phyloP scores from a whole-genome alignment of 1,140 invertebrate genomes.

The Macrocentrus cingulum region DNA sequence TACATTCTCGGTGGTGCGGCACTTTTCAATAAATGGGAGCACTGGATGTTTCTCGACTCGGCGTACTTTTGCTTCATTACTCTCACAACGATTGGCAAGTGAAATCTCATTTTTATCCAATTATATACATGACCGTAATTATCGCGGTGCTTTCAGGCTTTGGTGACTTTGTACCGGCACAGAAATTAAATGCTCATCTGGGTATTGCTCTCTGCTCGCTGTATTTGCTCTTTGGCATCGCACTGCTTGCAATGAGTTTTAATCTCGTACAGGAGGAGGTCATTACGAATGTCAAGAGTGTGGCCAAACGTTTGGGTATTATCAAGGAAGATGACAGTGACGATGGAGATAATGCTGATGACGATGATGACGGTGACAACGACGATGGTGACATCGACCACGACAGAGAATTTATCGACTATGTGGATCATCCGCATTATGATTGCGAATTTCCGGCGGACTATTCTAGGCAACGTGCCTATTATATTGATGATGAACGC shows the following conservation, averaged over 20 bases:
- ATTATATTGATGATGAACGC: background rate
- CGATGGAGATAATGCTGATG: conserved; percentile 59
- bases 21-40: conserved; percentile 83
- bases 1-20: conserved; percentile 87
- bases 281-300: conserved; percentile 80
- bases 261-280: conserved; percentile 94
- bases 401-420: conserved; percentile 43
- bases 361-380: conserved; percentile 35
- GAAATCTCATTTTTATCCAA: conserved; percentile 9
- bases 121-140: background rate
- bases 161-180: conserved; percentile 90
- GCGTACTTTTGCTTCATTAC: conserved; percentile 97
- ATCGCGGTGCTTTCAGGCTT: conserved; percentile 63
- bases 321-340: conserved; percentile 75
- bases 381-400: too few relatives aligned
- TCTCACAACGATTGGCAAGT: conserved; percentile 82
- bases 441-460: conserved; percentile 20
- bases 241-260: conserved; percentile 97
- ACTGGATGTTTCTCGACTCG: conserved; percentile 86
- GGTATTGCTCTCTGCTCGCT: conserved; percentile 89
- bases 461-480: conserved; percentile 35
- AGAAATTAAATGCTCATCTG: conserved; percentile 71
- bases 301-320: conserved; percentile 81
- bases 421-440: conserved; percentile 37
- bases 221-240: conserved; percentile 95